Percentiles rank a stretch among this genome's conserved stretches.
phyloP scores from a whole-genome alignment of 2,797 vertebrate genomes.

The Leptatherina wallacei region DNA sequence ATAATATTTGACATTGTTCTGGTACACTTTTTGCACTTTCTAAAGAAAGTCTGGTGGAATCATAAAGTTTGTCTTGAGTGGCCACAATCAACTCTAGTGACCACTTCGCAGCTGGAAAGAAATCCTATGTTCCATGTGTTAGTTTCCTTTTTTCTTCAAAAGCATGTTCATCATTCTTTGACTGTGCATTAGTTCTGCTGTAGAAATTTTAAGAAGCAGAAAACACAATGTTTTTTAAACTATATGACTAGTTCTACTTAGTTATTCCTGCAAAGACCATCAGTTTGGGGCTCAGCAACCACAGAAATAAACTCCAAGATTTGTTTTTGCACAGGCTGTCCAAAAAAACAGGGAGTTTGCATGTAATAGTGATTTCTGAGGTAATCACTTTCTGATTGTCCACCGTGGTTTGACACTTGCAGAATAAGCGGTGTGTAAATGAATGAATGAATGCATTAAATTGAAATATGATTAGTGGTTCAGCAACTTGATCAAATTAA shows the following conservation, averaged over 20 bases:
- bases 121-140: not conserved
- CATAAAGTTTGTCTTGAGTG: not conserved
- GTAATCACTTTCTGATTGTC: not conserved
- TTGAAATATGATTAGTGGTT: constrained; percentile 7
- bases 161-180: not conserved
- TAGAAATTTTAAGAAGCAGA: not conserved
- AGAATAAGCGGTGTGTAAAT: too few species aligned
- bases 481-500: constrained; percentile 24
- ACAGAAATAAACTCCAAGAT: constrained; percentile 1
- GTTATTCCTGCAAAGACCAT: not conserved
- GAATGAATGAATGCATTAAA: not conserved
- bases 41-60: not conserved
- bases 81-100: not conserved
- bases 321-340: constrained; percentile 32
- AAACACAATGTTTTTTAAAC: not conserved
- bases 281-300: not conserved
- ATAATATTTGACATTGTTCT: not conserved
- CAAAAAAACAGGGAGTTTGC: constrained; percentile 32
- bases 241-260: not conserved
- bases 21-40: not conserved
- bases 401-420: constrained; percentile 3
- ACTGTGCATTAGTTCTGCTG: not conserved
- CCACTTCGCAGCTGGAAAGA: not conserved
- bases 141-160: not conserved
- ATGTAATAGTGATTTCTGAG: constrained; percentile 9